Base-by-base conservation (phyloP, 2,797 vertebrate species). In the Manis crassicaudata region DNA sequence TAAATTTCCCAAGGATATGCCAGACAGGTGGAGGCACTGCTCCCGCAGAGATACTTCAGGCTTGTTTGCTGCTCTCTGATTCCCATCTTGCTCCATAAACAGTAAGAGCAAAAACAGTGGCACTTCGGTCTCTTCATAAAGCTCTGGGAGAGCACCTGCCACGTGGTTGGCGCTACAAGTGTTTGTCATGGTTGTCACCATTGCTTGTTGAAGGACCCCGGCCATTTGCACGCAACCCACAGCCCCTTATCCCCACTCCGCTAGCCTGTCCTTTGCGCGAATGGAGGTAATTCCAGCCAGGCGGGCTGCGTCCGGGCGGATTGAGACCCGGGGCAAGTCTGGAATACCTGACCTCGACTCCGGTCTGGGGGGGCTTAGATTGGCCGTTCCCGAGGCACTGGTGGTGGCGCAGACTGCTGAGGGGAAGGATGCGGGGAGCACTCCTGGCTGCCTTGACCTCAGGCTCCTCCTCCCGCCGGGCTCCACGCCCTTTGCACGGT, bases 401-500 rank as follows among this genome's bases (percentile, higher is more conserved):
- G 21, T 12, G 6, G 6, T 65, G 50, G 37, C n/a, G n/a, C 72
- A 46, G 84, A 52, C 76, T 13, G 83, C n/a, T 21, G 75, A 18
- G 72, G 95, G 90, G 77, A 62, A 85, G 82, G 60, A 62, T 35
- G 56, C 43, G 18, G 65, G 50, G 84, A 35, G 25, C 79, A 75
- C 95, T 83, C 89, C 18, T 0, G 27, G 54, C 84, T 73, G 62
- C 84, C 88, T 68, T 43, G 94, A 96, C 93, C 95, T 80, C 70
- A 84, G 83, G 90, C 96, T 87, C 97, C 96, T 96, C 97, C 97
- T 85, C 63, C 90, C 56, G 35, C 77, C 20, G 2, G 65, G 70
- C 88, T 92, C 96, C 62, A 97, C 94, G 94, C 97, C 96, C 96
- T 95, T 56, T 84, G 86, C 95, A n/a, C 35, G 16, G 97, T 96